Percentiles rank a stretch among this genome's conserved stretches.
Evolutionary conservation across 1,140 invertebrate genomes (phyloP).

Genomic region (Goniozus legneri): DNA sequence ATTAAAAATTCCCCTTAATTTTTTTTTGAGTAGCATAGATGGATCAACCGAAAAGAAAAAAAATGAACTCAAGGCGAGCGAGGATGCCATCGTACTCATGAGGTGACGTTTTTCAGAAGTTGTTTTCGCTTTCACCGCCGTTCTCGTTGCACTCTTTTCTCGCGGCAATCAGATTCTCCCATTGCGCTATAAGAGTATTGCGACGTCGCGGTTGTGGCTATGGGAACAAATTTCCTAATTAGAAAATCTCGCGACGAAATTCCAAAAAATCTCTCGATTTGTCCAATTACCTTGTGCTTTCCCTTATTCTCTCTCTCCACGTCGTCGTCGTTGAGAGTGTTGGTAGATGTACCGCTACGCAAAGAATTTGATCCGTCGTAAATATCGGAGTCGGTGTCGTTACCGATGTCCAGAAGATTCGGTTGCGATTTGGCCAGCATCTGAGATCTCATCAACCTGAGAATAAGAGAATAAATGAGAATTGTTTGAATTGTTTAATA

Average conservation of each 20-base stretch:
- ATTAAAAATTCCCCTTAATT: too few relatives aligned
- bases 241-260: conserved; percentile 6
- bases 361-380: conserved; percentile 38
- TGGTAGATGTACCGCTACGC: conserved; percentile 37
- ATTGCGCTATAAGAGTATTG: conserved; percentile 55
- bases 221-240: not conserved
- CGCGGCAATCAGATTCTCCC: conserved; percentile 53
- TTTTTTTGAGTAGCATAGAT: too few relatives aligned
- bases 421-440: conserved; percentile 53
- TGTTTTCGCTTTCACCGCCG: conserved; percentile 34
- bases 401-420: conserved; percentile 46
- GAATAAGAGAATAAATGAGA: conserved; percentile 17
- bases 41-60: too few relatives aligned
- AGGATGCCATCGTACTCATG: not conserved
- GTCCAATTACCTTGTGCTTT: conserved; percentile 41
- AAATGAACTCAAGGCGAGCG: too few relatives aligned
- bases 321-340: conserved; percentile 41
- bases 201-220: conserved; percentile 44
- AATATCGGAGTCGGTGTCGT: conserved; percentile 41
- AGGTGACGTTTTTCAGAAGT: conserved; percentile 30
- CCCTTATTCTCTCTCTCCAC: conserved; percentile 35
- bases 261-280: conserved; percentile 24
- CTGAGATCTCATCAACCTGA: conserved; percentile 48
- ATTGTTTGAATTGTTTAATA: too few relatives aligned
- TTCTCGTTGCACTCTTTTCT: conserved; percentile 44